phyloP scores from a whole-genome alignment of 2,113 vertebrate genomes.

The Oenanthe melanoleuca region DNA sequence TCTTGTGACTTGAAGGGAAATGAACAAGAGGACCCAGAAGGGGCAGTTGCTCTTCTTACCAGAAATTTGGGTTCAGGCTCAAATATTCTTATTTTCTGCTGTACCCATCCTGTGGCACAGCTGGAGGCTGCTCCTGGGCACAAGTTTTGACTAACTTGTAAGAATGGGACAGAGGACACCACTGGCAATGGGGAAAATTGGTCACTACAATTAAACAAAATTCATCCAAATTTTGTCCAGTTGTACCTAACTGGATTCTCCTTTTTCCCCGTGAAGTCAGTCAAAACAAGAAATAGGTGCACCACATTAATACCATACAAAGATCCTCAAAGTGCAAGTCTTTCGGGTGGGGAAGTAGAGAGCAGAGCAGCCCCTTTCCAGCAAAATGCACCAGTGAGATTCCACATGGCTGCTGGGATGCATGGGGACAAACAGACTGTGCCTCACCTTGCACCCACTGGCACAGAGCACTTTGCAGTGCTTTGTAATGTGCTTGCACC shows the following conservation, averaged over 20 bases:
- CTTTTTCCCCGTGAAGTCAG: background rate
- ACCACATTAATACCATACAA: background rate
- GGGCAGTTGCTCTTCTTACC: background rate
- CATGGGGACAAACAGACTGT: background rate
- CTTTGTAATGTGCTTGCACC: background rate
- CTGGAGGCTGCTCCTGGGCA: background rate
- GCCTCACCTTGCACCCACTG: background rate
- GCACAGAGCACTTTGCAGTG: background rate
- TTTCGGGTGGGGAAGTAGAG: fast-evolving
- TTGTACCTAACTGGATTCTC: background rate
- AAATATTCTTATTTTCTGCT: background rate
- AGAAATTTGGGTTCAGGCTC: background rate
- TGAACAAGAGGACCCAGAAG: background rate
- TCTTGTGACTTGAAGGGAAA: background rate
- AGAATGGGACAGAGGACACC: background rate
- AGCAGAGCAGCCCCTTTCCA: background rate
- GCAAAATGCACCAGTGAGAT: background rate
- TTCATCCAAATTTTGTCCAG: background rate
- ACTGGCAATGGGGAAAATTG: background rate
- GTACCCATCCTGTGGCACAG: background rate
- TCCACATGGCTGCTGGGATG: background rate
- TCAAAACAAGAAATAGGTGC: background rate
- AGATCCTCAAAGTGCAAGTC: fast-evolving
- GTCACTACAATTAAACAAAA: background rate
- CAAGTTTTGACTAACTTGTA: background rate